These are phyloP conservation scores for Phorcus lineatus DNA, from an alignment of 2,888 invertebrate genomes.

Conservation along the genomic window DNA sequence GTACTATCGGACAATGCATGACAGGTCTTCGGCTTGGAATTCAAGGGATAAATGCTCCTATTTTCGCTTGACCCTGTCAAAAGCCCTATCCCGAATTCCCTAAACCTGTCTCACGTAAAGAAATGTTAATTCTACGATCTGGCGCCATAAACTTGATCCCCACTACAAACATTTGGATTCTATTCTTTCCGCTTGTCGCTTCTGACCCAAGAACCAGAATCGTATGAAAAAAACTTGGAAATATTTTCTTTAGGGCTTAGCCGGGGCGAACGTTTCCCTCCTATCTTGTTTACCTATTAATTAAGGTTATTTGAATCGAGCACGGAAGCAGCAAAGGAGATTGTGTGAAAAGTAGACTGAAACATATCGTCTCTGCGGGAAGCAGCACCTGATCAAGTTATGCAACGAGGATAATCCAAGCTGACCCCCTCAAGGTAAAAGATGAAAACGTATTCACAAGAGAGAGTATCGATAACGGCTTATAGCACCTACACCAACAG, in stretches of 20 bases:
- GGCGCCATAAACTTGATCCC: constrained; percentile 8
- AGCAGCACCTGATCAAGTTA: constrained; percentile 19
- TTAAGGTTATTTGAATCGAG: constrained; percentile 11
- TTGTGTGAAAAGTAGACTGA: neutral
- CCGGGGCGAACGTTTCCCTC: constrained; percentile 9
- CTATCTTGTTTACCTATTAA: constrained; percentile 18
- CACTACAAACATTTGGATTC: constrained; percentile 11
- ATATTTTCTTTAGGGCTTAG: constrained; percentile 18
- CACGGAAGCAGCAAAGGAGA: neutral
- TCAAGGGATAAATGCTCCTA: constrained; percentile 5
- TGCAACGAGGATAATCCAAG: neutral
- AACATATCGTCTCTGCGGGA: constrained; percentile 14
- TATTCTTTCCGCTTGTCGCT: constrained; percentile 3
- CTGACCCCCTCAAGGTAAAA: neutral
- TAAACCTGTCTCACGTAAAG: neutral
- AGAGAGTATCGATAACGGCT: neutral
- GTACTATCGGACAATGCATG: neutral
- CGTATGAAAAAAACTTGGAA: neutral
- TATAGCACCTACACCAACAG: neutral
- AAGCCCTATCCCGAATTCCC: constrained; percentile 11
- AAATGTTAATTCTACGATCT: constrained; percentile 11
- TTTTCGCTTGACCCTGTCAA: constrained; percentile 22
- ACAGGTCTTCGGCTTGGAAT: neutral
- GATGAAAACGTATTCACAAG: neutral
- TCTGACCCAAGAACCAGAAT: constrained; percentile 2